Base-by-base conservation (phyloP, 1,140 invertebrate species). In the Physella acuta region DNA sequence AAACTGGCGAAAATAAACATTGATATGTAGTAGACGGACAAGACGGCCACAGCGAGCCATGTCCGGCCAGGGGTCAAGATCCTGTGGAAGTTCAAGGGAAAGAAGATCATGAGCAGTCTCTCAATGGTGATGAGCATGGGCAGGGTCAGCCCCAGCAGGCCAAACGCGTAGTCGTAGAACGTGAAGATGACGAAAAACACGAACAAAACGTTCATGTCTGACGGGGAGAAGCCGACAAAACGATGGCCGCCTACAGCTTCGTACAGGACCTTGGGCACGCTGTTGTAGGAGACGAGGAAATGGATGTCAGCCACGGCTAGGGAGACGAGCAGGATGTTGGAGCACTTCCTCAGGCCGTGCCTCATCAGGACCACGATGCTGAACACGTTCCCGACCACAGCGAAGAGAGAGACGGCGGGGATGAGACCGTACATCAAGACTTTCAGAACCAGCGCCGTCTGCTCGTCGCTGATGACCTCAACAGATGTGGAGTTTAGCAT, bases 261-360 rank as follows among this genome's bases (percentile, higher is more conserved):
- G 26, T 65, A 31, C 49, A 51, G 30, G 37, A 37, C 26, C 3
- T 65, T 52, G 3, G 62, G 44, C 1, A 44, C 17, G 3, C 49
- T 44, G 44, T 52, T 65, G 2, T 33, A 11, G 1, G 28, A 39
- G 28, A 53, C n/a, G n/a, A 65, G 37, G 24, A 36, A 65, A 24
- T 52, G 39, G 17, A 53, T 65, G 28, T 65, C 62, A 1, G 30
- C 30, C 3, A 65, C 17, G 14, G 62, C 62, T 30, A 65, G 24
- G n/a, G 26, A 49, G 20, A 65, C 30, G 3, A 65, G 62, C 49
- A 52, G 28, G 17, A 65, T 52, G 49, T 65, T 65, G n/a, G 62
- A 65, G 49, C 62, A 33, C 53, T 65, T 65, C 16, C 31, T 51
- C 34, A 65, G 34, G 26, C 62, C 62, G 28, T 65, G 62, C 33